Evolutionary conservation across 2,888 invertebrate species (phyloP), one percentile per base, ranked within the genome.

Genomic region (Plebejus anna): DNA sequence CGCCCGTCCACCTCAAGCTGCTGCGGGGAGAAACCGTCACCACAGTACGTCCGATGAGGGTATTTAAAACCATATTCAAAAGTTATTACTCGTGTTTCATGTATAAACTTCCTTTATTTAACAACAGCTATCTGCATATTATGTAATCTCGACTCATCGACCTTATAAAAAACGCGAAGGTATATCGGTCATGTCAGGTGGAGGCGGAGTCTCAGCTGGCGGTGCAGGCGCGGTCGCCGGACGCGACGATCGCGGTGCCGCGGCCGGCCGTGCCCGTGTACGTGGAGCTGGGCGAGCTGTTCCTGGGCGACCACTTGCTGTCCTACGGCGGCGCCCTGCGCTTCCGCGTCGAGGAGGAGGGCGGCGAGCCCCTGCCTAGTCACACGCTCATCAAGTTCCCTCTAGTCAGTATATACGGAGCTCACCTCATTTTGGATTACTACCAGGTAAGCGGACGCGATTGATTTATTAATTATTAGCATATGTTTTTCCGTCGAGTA

Each of bases 261-360:
- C 85, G 95, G 95, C 88, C 95, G 84, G 84, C 92, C 0, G 90
- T 89, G 0, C 97, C 98, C 0, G 94, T 98, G 36, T 98, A 98
- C 90, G 97, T 97, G 96, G 95, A 95, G 82, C 91, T 99, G 22
- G 97, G 98, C 0, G 94, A 95, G 11, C 94, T 96, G 76, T 98
- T 98, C 88, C 95, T 97, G 16, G 98, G 98, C 0, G 99, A 99
- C 89, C 94, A 97, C 87, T 96, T 98, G 22, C 95, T 97, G 79
- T 98, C 98, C 36, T 99, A 99, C 89, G 98, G 98, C 42, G 99
- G 99, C 4, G 96, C 96, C 80, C 90, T 99, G 75, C 95, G 96
- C 80, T 98, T 98, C 87, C 94, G 95, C 1, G 95, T 97, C 0
- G 95, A 96, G 76, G 96, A 96, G 79, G 96, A 96, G 71, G 94